A percentile compares a stretch with the other conserved stretches of the same genome.
Evolutionary conservation across 2,888 invertebrate genomes (phyloP).

Genomic region (Penaeus monodon): DNA sequence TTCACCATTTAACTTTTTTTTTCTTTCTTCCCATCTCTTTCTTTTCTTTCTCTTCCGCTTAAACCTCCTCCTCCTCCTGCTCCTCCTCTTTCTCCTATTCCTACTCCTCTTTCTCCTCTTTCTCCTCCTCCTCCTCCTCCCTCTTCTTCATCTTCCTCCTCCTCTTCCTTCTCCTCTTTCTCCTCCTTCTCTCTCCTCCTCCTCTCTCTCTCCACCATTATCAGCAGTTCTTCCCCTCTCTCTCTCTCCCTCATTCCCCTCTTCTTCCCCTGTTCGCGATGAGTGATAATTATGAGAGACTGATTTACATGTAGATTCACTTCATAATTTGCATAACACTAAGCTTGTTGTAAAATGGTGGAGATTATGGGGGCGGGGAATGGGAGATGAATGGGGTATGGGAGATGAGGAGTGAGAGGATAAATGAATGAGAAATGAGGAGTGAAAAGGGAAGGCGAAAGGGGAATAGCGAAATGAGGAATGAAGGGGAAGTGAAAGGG

Average conservation of each 20-base stretch:
- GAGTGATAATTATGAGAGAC: conserved; percentile 4
- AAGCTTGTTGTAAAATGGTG: not conserved
- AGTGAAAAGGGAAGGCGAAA: too few species aligned
- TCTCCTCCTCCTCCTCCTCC: not conserved
- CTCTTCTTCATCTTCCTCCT: not conserved
- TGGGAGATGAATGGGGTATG: not conserved
- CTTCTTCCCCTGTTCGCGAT: not conserved
- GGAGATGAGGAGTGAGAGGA: too few species aligned
- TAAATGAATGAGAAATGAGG: too few species aligned
- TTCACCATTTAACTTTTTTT: not conserved
- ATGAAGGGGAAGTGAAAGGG: too few species aligned
- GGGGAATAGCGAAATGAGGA: too few species aligned
- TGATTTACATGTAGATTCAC: not conserved
- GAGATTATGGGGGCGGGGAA: not conserved
- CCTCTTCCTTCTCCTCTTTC: too few species aligned
- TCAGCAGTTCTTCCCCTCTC: not conserved
- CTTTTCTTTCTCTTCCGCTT: not conserved
- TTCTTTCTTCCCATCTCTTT: not conserved
- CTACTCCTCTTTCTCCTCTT: not conserved
- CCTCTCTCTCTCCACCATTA: not conserved
- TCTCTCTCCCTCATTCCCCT: not conserved
- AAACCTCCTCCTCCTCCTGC: conserved; percentile 24
- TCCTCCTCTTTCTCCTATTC: not conserved
- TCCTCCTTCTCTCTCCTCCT: not conserved
- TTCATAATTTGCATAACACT: conserved; percentile 7